phyloP scores from a whole-genome alignment of 1,140 invertebrate genomes.

The Drosophila aff. region DNA sequence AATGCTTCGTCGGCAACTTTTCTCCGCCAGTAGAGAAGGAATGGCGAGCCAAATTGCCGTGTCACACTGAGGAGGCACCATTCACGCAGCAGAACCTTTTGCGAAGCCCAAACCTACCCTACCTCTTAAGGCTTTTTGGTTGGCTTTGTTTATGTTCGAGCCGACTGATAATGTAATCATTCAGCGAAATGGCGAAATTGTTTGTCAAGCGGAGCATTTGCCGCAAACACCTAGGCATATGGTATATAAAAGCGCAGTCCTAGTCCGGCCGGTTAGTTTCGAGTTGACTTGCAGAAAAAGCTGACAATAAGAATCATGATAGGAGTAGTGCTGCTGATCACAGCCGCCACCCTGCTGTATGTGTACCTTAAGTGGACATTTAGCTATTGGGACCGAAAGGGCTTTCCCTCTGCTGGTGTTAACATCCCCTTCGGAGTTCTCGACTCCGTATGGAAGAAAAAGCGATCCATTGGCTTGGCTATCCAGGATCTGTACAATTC shows the following conservation, averaged over 20 bases:
- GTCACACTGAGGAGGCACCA: conserved; percentile 27
- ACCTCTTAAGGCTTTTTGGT: neutral
- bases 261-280: conserved; percentile 15
- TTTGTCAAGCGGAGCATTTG: too few species aligned
- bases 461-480: conserved; percentile 62
- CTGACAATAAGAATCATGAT: conserved; percentile 36
- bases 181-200: conserved; percentile 1
- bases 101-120: neutral
- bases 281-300: conserved; percentile 1
- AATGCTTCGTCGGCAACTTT: conserved; percentile 9
- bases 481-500: conserved; percentile 69
- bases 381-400: conserved; percentile 72
- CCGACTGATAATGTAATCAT: neutral
- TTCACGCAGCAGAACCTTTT: neutral
- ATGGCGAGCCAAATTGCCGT: neutral
- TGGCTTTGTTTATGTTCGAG: neutral
- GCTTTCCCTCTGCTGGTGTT: conserved; percentile 44
- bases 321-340: conserved; percentile 38
- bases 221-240: conserved; percentile 13
- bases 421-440: conserved; percentile 77
- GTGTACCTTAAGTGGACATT: conserved; percentile 68
- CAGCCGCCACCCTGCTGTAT: conserved; percentile 42
- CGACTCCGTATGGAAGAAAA: conserved; percentile 34
- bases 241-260: conserved; percentile 31
- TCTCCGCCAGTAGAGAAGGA: neutral